Evolutionary conservation across 2,888 invertebrate genomes (phyloP).

Genomic region (Oasisia sp.): DNA sequence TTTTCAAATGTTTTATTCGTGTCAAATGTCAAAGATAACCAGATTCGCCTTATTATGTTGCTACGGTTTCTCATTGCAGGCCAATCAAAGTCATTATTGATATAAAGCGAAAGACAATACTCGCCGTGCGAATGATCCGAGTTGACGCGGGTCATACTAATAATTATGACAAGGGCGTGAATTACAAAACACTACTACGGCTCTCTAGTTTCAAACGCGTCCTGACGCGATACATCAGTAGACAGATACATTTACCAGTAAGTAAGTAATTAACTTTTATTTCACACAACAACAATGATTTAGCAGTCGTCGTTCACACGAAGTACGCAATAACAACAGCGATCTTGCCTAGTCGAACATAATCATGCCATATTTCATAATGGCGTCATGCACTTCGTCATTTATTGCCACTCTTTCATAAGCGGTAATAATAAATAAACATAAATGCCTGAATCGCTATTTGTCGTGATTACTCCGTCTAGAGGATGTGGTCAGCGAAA

Average conservation of each 20-base stretch:
- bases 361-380: background rate
- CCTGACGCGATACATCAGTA: background rate
- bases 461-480: background rate
- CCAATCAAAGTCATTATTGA: background rate
- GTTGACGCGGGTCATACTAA: too few species aligned
- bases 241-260: background rate
- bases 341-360: background rate
- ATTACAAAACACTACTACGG: background rate
- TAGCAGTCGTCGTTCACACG: too few species aligned
- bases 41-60: background rate
- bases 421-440: background rate
- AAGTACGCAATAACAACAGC: background rate
- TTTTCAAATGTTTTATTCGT: background rate
- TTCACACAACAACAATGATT: too few species aligned
- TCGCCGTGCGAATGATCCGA: too few species aligned
- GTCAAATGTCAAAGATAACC: background rate
- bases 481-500: background rate
- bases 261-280: too few species aligned
- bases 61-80: background rate
- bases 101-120: background rate
- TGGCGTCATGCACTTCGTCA: background rate
- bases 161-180: too few species aligned
- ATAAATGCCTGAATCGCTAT: background rate
- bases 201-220: background rate
- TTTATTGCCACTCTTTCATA: background rate